phyloP scores from a whole-genome alignment of 2,888 invertebrate species.

The Bimastos eiseni region DNA sequence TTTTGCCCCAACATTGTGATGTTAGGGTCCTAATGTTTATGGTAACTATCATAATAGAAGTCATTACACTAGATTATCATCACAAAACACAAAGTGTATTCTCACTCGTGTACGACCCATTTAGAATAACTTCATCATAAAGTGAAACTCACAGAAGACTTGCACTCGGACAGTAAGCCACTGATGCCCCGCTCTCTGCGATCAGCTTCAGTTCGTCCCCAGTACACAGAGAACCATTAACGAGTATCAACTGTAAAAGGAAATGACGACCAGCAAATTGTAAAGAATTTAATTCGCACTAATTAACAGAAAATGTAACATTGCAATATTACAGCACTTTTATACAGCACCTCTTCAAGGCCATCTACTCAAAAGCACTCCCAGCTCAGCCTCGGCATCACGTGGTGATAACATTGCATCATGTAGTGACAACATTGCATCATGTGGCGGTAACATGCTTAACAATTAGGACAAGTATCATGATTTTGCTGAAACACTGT shows the following conservation, averaged over 20 bases:
- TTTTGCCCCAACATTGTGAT: too few species aligned
- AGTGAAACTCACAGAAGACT: constrained; percentile 4
- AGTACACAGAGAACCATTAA: not conserved
- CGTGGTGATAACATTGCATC: too few species aligned
- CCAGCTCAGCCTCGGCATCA: too few species aligned
- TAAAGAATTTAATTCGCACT: not conserved
- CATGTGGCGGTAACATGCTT: not conserved
- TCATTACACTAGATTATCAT: too few species aligned
- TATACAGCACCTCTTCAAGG: too few species aligned
- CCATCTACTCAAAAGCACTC: too few species aligned
- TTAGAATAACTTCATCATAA: not conserved
- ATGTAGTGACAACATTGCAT: too few species aligned
- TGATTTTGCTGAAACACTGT: too few species aligned
- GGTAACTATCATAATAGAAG: too few species aligned
- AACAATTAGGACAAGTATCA: not conserved
- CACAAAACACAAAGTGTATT: too few species aligned
- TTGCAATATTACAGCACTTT: too few species aligned
- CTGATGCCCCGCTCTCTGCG: not conserved
- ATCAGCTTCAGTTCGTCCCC: not conserved
- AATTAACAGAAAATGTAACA: not conserved
- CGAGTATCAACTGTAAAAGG: not conserved
- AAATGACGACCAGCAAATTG: not conserved
- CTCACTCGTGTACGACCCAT: not conserved
- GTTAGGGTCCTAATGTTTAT: too few species aligned
- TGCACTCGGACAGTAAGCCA: constrained; percentile 10